Evolutionary conservation across 1,140 invertebrate species (phyloP).

Genomic region (Medauroidea extradentata): DNA sequence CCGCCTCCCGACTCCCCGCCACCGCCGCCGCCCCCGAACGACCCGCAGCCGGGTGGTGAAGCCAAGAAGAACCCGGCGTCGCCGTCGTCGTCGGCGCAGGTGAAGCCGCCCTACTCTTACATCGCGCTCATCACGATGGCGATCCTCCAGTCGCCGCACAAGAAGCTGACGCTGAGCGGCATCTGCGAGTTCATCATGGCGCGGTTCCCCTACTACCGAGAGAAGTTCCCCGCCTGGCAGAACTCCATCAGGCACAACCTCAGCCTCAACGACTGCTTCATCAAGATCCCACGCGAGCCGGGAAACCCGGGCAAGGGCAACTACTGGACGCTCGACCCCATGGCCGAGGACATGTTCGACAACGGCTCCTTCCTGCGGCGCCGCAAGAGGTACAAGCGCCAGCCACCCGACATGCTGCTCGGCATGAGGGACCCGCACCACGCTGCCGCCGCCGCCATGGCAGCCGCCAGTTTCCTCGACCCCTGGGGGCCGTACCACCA

Average conservation of each 20-base stretch:
- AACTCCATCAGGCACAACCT: constrained; percentile 97
- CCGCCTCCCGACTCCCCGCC: constrained; percentile 12
- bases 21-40: constrained; percentile 8
- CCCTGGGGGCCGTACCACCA: constrained; percentile 39
- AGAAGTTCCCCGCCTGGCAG: constrained; percentile 94
- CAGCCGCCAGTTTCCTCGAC: constrained; percentile 31
- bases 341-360: constrained; percentile 99
- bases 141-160: constrained; percentile 94
- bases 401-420: constrained; percentile 56
- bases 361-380: constrained; percentile 95
- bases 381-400: constrained; percentile 91
- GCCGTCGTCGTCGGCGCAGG: constrained; percentile 33
- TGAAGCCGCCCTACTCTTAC: constrained; percentile 97
- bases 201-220: constrained; percentile 93
- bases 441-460: constrained; percentile 38
- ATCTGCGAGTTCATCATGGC: constrained; percentile 99
- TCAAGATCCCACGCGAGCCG: constrained; percentile 96
- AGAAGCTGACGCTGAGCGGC: constrained; percentile 92
- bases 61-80: constrained; percentile 22
- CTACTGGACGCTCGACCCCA: constrained; percentile 97
- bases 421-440: constrained; percentile 38
- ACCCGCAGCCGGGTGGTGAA: not conserved
- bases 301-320: constrained; percentile 99
- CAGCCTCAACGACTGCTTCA: constrained; percentile 97
- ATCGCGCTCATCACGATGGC: constrained; percentile 98